Evolutionary conservation across 2,888 invertebrate species (phyloP).

Genomic region (Calameuta pallipes): DNA sequence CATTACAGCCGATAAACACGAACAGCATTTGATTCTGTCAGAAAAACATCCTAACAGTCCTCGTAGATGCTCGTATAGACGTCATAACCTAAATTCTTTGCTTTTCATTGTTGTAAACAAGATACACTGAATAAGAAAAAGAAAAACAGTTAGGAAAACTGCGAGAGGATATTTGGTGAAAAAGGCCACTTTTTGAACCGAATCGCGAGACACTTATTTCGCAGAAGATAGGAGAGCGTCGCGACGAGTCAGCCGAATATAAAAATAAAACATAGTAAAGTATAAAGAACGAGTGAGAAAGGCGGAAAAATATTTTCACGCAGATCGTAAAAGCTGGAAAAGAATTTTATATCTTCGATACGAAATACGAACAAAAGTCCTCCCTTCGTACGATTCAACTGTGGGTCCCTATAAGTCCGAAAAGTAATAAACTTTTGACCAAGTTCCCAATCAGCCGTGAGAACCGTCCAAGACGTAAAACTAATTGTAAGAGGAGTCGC

Average conservation of each 20-base stretch:
- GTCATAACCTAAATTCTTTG: neutral
- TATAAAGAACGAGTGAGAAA: conserved; percentile 30
- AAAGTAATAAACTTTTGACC: neutral
- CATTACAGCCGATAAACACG: neutral
- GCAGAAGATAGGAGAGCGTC: conserved; percentile 26
- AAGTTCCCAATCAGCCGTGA: neutral
- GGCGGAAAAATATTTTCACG: conserved; percentile 18
- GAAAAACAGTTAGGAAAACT: neutral
- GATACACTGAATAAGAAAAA: neutral
- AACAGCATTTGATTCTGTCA: neutral
- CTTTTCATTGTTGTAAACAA: neutral
- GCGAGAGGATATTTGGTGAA: conserved; percentile 13
- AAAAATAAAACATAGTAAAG: conserved; percentile 32
- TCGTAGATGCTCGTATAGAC: neutral
- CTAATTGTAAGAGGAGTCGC: neutral
- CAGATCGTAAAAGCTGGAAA: conserved; percentile 10
- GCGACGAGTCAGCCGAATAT: conserved; percentile 20
- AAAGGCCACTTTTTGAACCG: conserved; percentile 35
- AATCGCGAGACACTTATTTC: conserved; percentile 37
- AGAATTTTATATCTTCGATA: neutral
- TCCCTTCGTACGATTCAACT: neutral
- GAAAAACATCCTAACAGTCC: neutral
- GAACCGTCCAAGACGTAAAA: neutral
- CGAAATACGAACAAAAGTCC: neutral
- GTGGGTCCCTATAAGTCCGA: neutral